Evolutionary conservation across 2,797 vertebrate genomes (phyloP).

Genomic region (Leptoclinus maculatus): DNA sequence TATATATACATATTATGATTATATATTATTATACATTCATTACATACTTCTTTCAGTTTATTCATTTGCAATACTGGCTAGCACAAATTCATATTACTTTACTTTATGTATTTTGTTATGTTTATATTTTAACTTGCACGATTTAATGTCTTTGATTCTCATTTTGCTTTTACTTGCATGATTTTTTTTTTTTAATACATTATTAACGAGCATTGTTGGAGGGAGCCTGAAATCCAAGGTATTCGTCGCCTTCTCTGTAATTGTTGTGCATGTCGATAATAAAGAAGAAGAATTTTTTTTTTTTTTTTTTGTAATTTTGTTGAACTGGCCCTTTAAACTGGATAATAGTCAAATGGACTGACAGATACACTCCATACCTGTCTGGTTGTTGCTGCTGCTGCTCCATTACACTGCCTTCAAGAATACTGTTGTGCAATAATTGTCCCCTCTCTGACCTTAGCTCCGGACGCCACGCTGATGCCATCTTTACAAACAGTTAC

Average conservation of each 20-base stretch:
- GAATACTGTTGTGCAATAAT: not conserved
- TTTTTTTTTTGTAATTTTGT: not conserved
- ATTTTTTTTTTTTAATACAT: not conserved
- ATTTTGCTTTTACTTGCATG: not conserved
- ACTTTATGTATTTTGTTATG: not conserved
- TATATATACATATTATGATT: too few relatives aligned
- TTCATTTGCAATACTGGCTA: not conserved
- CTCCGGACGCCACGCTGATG: constrained; percentile 91
- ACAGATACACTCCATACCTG: not conserved
- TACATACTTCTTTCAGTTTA: not conserved
- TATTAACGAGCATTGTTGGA: not conserved
- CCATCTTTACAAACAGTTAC: constrained; percentile 95
- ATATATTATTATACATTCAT: too few relatives aligned
- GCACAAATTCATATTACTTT: not conserved
- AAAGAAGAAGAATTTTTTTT: not conserved
- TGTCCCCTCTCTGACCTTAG: constrained; percentile 71
- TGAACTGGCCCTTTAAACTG: constrained; percentile 3
- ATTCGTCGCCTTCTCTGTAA: not conserved
- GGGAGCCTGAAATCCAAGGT: not conserved
- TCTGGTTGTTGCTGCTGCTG: not conserved
- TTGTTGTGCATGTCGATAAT: not conserved
- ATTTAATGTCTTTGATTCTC: not conserved
- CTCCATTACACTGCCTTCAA: not conserved
- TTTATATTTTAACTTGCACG: not conserved
- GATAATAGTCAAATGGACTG: not conserved